Percentiles rank a stretch among this genome's conserved stretches.
phyloP scores from a whole-genome alignment of 1,140 invertebrate genomes.

The Grapholita molesta region DNA sequence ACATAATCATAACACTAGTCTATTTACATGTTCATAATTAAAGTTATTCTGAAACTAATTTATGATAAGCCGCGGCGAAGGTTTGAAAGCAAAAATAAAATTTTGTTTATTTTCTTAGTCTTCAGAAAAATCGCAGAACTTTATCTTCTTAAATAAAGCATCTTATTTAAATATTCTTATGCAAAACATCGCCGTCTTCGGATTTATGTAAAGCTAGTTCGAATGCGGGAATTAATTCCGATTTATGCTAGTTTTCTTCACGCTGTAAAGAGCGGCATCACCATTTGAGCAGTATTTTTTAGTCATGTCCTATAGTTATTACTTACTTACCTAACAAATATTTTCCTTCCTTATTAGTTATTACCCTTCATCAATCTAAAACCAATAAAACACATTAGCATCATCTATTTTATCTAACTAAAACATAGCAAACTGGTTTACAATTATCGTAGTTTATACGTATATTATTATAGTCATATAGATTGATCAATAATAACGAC shows the following conservation, averaged over 20 bases:
- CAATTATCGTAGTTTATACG: no score
- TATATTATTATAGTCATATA: no score
- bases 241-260: constrained; percentile 7
- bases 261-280: background rate
- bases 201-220: constrained; percentile 3
- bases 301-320: no score
- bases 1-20: no score
- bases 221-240: background rate
- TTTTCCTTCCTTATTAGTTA: no score
- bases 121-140: background rate
- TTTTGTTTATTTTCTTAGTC: background rate
- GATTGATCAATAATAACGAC: no score
- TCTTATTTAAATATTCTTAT: constrained; percentile 17
- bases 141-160: background rate
- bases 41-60: background rate
- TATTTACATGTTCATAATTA: background rate
- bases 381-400: no score
- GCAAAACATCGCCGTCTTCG: background rate
- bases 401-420: no score
- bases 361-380: no score
- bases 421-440: no score
- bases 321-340: no score
- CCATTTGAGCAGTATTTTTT: background rate
- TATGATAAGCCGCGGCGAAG: background rate
- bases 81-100: background rate